Conservation (phyloP, 64 coral and sea anemone species). For the Astreopora myriophthalma region DNA sequence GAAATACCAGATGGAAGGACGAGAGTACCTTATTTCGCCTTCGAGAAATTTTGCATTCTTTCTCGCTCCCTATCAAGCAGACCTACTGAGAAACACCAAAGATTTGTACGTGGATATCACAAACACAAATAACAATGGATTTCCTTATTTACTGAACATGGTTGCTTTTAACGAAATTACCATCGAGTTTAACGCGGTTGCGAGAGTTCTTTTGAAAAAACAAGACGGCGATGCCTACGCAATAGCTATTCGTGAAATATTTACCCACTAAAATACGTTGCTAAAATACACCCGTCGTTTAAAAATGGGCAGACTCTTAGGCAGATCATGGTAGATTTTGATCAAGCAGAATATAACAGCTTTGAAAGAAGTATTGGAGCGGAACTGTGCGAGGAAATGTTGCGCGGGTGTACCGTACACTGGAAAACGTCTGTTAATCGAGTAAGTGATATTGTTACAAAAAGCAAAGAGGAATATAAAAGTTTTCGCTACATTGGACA, state of each 20-base stretch:
- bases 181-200: too few species aligned
- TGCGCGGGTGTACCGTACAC: not conserved
- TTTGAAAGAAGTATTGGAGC: too few species aligned
- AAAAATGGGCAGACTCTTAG: too few species aligned
- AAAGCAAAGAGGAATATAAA: conserved; percentile 1
- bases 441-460: conserved; percentile 1
- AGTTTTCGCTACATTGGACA: conserved; percentile 15
- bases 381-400: not conserved
- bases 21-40: conserved; percentile 55
- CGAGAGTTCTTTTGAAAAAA: too few species aligned
- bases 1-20: not conserved
- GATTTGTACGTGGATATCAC: conserved; percentile 65
- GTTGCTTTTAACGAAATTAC: too few species aligned
- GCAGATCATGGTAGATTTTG: too few species aligned
- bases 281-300: too few species aligned
- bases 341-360: too few species aligned
- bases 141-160: conserved; percentile 68
- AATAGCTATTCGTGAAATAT: too few species aligned
- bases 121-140: conserved; percentile 50
- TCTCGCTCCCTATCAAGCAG: conserved; percentile 60
- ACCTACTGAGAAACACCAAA: conserved; percentile 10
- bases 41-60: conserved; percentile 39
- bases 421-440: conserved; percentile 39
- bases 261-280: too few species aligned
- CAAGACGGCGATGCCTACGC: too few species aligned